Base-by-base conservation (phyloP, 2,888 invertebrate species). In the Cordilura impudica region DNA sequence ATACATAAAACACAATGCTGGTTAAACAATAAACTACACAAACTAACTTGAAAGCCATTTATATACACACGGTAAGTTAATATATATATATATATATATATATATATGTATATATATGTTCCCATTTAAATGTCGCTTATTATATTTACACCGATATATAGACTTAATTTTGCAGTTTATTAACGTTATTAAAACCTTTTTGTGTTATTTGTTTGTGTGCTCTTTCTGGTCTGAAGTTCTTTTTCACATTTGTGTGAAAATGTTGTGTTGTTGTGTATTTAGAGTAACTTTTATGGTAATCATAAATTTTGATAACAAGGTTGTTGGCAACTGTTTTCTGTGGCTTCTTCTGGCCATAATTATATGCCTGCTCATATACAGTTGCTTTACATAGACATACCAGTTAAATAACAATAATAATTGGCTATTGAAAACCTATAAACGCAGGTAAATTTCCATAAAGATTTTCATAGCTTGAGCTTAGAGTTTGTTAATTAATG, bases 361-460 rank as follows among this genome's bases (percentile, higher is more conserved):
- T 72, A 67, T 19, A 71, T 61, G 58, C 35, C 29, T 23, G 67
- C 63, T 67, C 67, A 75, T 51, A 56, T 63, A n/a, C 75, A 75
- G 51, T n/a, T n/a, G n/a, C n/a, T n/a, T n/a, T n/a, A n/a, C n/a
- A n/a, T n/a, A n/a, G n/a, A n/a, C n/a, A n/a, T n/a, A n/a, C n/a
- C 58, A 75, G 71, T 72, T 71, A 72, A 79, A 72, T 79, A 58
- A 47, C 51, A 39, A 14, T 72, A 75, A 67, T 72, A 63, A 35
- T 66, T 21, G 60, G 23, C 73, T 56, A 75, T 71, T 51, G 66
- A 72, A 79, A 75, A 39, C 23, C 66, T 61, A 74, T 79, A 75
- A 75, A 71, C 61, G 54, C 54, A 63, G 63, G 66, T 58, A 75
- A 75, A 79, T 73, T 75, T n/a, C 51, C 61, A 18, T 19, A 29